phyloP scores from a whole-genome alignment of 2,888 invertebrate genomes.

The Apomyelois bistriatella region DNA sequence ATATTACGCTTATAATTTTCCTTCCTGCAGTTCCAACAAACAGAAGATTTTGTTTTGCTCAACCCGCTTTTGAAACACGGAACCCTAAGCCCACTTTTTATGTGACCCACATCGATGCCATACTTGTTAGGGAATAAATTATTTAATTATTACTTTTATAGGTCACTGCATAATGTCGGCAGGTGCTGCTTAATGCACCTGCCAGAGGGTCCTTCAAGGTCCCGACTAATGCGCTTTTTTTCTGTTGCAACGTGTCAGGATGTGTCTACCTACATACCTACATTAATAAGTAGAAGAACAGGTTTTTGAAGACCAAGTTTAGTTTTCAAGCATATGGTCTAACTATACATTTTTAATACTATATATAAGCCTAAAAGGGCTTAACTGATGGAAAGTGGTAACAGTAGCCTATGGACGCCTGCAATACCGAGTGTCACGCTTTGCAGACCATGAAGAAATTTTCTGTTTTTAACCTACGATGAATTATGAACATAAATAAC shows the following conservation, averaged over 20 bases:
- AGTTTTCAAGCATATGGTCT: neutral
- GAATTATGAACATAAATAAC: no score
- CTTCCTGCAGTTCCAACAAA: neutral
- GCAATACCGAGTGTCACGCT: no score
- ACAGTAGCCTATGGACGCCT: no score
- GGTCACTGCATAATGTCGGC: conserved; percentile 70
- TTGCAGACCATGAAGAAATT: no score
- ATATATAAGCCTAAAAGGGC: no score
- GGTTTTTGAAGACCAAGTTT: neutral
- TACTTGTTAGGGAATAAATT: conserved; percentile 66
- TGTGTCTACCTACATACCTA: conserved; percentile 9
- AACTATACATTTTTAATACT: no score
- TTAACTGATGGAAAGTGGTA: no score
- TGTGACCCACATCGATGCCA: conserved; percentile 75
- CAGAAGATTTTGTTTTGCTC: neutral
- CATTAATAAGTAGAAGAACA: neutral
- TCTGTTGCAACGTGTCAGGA: conserved; percentile 15
- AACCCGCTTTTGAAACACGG: conserved; percentile 20
- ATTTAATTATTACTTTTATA: conserved; percentile 76
- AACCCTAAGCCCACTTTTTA: conserved; percentile 49
- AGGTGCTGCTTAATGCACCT: conserved; percentile 68
- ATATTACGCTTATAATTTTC: no score
- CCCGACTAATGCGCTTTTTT: conserved; percentile 44
- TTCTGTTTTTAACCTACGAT: no score
- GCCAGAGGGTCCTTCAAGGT: conserved; percentile 68